These are phyloP conservation scores for Parazoanthus darwini DNA, from an alignment of 92 coral and sea anemone genomes.

Conservation along the genomic window DNA sequence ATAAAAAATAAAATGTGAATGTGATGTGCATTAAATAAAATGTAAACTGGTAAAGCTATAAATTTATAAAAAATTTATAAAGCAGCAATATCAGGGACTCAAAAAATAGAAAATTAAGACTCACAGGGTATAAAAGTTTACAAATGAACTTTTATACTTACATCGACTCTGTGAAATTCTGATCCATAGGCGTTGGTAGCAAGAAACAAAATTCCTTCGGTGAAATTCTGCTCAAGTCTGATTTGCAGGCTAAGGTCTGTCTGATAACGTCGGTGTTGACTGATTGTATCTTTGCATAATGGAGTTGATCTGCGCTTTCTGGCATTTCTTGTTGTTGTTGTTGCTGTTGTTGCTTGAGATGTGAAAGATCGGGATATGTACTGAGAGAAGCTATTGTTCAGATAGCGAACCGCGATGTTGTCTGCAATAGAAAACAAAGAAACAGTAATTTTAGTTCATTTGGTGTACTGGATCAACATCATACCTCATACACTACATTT, in stretches of 20 bases:
- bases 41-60: too few relatives aligned
- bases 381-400: conserved; percentile 71
- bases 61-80: too few relatives aligned
- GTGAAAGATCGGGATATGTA: conserved; percentile 54
- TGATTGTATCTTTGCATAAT: neutral
- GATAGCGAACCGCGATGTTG: conserved; percentile 67
- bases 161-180: conserved; percentile 76
- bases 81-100: too few relatives aligned
- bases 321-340: conserved; percentile 36
- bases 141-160: conserved; percentile 37
- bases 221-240: conserved; percentile 44
- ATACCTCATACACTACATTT: neutral
- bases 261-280: conserved; percentile 47
- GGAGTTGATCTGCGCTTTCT: conserved; percentile 25
- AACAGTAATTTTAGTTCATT: neutral
- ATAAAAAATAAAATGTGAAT: too few relatives aligned
- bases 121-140: too few relatives aligned
- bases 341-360: conserved; percentile 43
- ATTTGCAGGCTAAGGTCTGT: conserved; percentile 59
- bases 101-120: too few relatives aligned
- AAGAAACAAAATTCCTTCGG: conserved; percentile 61
- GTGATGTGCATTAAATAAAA: too few relatives aligned
- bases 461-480: neutral
- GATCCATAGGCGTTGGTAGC: conserved; percentile 82
- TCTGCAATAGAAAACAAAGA: conserved; percentile 41